Evolutionary conservation across 2,797 vertebrate genomes (phyloP).

Genomic region (Manis crassicaudata): DNA sequence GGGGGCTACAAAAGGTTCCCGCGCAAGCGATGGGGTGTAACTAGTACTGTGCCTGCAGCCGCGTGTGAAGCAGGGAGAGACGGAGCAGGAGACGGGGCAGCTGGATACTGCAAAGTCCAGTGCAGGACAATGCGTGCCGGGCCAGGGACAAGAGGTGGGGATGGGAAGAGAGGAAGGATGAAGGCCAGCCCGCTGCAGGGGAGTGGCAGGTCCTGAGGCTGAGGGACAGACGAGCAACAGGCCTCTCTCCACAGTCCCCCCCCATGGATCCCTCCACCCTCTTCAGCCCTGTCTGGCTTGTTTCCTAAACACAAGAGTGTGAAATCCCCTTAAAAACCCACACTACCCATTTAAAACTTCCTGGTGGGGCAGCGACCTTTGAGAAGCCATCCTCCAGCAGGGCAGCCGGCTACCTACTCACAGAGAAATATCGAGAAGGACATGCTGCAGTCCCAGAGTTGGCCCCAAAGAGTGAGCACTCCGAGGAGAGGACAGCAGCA

Average conservation of each 20-base stretch:
- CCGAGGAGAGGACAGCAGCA: neutral
- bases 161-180: neutral
- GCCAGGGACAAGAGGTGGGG: neutral
- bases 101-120: neutral
- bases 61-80: neutral
- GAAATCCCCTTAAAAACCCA: neutral
- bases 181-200: neutral
- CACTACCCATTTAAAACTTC: neutral
- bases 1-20: neutral
- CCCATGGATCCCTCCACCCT: too few species aligned
- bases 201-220: neutral
- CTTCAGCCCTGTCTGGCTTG: neutral
- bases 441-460: fast-evolving
- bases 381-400: neutral
- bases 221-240: neutral
- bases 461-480: fast-evolving
- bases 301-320: neutral
- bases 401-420: neutral
- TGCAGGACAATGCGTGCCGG: fast-evolving
- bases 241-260: neutral
- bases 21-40: neutral
- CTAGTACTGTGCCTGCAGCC: too few species aligned
- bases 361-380: too few species aligned
- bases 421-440: neutral
- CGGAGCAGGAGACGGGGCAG: neutral